phyloP scores from a whole-genome alignment of 23 tunicate species.

The Halocynthia aurantium region DNA sequence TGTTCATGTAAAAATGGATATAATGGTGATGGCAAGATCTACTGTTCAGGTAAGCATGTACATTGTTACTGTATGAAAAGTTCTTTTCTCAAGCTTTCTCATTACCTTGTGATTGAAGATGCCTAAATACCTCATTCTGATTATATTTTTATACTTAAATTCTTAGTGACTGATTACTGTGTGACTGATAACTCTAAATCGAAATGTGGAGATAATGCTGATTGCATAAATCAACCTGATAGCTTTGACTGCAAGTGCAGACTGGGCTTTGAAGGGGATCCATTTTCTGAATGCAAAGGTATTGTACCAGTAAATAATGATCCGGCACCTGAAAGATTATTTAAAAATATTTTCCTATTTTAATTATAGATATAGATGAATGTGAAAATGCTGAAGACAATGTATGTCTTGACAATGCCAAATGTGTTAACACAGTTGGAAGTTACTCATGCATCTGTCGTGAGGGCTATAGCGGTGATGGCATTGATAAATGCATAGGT shows the following conservation, averaged over 20 bases:
- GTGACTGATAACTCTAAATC: no score
- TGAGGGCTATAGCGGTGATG: constrained; percentile 34
- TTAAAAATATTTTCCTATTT: no score
- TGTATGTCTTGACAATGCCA: constrained; percentile 29
- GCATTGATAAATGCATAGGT: background rate
- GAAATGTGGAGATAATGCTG: constrained; percentile 20
- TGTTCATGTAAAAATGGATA: constrained; percentile 32
- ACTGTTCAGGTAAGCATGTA: constrained; percentile 32
- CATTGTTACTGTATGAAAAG: background rate
- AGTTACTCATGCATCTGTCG: constrained; percentile 39
- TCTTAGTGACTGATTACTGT: no score
- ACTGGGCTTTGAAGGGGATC: constrained; percentile 4
- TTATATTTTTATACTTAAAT: no score
- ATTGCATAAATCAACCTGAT: constrained; percentile 26
- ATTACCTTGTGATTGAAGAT: background rate
- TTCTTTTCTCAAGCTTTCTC: no score
- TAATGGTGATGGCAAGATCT: background rate
- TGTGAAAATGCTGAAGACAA: constrained; percentile 4
- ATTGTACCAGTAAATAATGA: background rate
- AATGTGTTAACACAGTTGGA: constrained; percentile 43
- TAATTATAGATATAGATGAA: constrained; percentile 2
- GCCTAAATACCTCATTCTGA: background rate
- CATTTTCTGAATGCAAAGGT: background rate
- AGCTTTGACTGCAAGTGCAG: constrained; percentile 29
- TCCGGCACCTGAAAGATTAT: no score